These are phyloP conservation scores for Pungitius pungitius DNA, from an alignment of 2,113 vertebrate species.

Conservation along the genomic window DNA sequence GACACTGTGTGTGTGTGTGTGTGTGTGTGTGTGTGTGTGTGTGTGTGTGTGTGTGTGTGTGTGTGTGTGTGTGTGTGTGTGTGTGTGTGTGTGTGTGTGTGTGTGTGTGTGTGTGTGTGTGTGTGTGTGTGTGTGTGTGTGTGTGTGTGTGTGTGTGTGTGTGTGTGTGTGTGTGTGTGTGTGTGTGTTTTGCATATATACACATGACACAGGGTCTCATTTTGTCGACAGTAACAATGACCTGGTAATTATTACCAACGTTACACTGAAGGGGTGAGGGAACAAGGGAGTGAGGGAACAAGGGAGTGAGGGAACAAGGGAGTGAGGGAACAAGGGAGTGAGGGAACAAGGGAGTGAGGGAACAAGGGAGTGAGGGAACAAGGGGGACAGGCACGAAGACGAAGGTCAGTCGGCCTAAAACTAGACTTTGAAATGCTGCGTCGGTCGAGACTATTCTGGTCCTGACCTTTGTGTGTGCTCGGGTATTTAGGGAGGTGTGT, in stretches of 20 bases:
- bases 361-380: not conserved
- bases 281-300: too few species aligned
- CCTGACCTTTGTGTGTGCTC: conserved; percentile 54
- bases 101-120: not conserved
- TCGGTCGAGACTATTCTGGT: conserved; percentile 73
- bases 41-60: not conserved
- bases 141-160: not conserved
- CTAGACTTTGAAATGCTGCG: conserved; percentile 51
- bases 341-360: not conserved
- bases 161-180: not conserved
- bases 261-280: too few species aligned
- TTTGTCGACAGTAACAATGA: not conserved
- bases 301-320: not conserved
- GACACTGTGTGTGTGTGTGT: not conserved
- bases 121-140: not conserved
- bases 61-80: not conserved
- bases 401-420: conserved; percentile 27
- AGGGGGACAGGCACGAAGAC: not conserved
- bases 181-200: not conserved
- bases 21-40: conserved; percentile 3
- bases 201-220: not conserved
- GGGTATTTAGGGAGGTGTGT: conserved; percentile 42
- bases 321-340: too few species aligned
- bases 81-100: not conserved
- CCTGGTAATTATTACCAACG: not conserved